These are phyloP conservation scores for Halisarca cf. caerulea DNA, from an alignment of 37 sponge, comb jelly and placozoan genomes.

Conservation along the genomic window DNA sequence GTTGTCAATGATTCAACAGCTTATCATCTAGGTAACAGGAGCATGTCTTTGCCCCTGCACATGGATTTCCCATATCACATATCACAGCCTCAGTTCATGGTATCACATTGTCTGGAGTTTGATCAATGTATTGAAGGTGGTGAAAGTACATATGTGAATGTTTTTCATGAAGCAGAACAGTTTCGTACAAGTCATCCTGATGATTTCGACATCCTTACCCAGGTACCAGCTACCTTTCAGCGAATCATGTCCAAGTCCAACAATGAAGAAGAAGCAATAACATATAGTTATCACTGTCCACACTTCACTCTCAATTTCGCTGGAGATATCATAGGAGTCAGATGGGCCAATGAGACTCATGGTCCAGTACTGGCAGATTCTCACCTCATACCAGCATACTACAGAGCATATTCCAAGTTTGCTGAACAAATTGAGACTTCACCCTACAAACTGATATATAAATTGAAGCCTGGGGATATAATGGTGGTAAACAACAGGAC, in stretches of 20 bases:
- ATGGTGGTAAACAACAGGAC: background rate
- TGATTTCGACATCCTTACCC: constrained; percentile 52
- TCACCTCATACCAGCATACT: background rate
- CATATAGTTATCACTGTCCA: background rate
- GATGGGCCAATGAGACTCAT: background rate
- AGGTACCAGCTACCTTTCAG: constrained; percentile 59
- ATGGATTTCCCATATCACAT: background rate
- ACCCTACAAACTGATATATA: background rate
- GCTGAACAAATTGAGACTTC: background rate
- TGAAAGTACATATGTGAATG: constrained; percentile 50
- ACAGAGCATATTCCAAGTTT: background rate
- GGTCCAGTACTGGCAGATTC: background rate
- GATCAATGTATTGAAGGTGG: constrained; percentile 71
- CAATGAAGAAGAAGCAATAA: background rate
- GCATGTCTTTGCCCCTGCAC: background rate
- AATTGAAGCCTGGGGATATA: background rate
- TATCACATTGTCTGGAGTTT: background rate
- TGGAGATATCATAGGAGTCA: background rate
- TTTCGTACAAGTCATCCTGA: constrained; percentile 40
- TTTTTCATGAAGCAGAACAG: constrained; percentile 48
- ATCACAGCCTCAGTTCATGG: background rate
- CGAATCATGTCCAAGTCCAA: background rate
- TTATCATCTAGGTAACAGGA: background rate
- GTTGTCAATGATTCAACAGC: background rate
- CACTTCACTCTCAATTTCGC: background rate